Evolutionary conservation across 1,140 invertebrate genomes (phyloP).

Genomic region (Pachyrhynchus sulphureomaculatus): DNA sequence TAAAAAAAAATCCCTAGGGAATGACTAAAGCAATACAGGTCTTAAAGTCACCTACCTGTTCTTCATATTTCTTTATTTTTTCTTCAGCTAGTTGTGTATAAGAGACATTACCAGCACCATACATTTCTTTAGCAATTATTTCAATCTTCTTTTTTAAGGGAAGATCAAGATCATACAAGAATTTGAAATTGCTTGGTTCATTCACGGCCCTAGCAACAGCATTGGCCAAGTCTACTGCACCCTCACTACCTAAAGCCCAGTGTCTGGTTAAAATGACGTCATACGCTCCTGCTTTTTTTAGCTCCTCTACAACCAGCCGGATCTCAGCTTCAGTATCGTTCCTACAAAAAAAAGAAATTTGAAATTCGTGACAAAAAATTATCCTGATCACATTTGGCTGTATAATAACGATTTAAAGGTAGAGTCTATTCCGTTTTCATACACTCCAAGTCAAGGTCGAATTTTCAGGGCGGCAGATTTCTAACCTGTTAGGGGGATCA

Average conservation of each 20-base stretch:
- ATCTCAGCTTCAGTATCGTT: slow-evolving; percentile 87
- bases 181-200: slow-evolving; percentile 63
- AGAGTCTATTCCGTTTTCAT: too few species aligned
- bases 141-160: slow-evolving; percentile 87
- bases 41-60: slow-evolving; percentile 59
- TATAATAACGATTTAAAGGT: too few species aligned
- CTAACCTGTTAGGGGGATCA: too few species aligned
- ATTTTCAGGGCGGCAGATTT: too few species aligned
- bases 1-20: too few species aligned
- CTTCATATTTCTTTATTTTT: slow-evolving; percentile 68
- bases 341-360: slow-evolving; percentile 23
- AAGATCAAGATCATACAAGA: slow-evolving; percentile 81
- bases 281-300: slow-evolving; percentile 76
- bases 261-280: slow-evolving; percentile 86
- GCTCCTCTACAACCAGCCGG: slow-evolving; percentile 72
- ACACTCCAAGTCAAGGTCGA: too few species aligned
- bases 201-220: slow-evolving; percentile 80
- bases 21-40: too few species aligned
- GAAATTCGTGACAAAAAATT: too few species aligned
- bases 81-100: slow-evolving; percentile 67
- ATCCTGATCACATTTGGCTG: too few species aligned
- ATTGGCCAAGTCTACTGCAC: slow-evolving; percentile 82
- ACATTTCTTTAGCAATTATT: slow-evolving; percentile 90
- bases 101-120: slow-evolving; percentile 88
- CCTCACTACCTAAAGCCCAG: slow-evolving; percentile 88